A percentile compares a stretch with the other conserved stretches of the same genome.
These are phyloP conservation scores for Pogonocherus hispidulus DNA, from an alignment of 2,888 invertebrate species.

Conservation along the genomic window DNA sequence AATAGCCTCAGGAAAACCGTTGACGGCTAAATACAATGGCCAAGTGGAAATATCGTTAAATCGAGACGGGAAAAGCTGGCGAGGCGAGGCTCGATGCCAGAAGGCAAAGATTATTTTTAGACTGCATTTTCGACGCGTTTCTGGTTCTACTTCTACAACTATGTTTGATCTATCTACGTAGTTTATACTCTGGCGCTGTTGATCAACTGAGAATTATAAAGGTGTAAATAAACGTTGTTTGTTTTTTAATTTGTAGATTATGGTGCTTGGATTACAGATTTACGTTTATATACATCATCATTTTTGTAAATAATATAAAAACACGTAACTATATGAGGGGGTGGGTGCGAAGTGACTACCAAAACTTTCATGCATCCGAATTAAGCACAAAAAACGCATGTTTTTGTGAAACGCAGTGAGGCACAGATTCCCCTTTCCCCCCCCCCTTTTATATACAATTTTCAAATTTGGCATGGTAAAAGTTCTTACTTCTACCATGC, in stretches of 20 bases:
- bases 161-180: neutral
- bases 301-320: too few species aligned
- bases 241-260: neutral
- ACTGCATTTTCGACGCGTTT: conserved; percentile 18
- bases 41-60: neutral
- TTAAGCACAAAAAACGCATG: too few species aligned
- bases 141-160: conserved; percentile 17
- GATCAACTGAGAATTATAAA: neutral
- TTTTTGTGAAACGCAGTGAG: too few species aligned
- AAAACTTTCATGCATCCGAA: too few species aligned
- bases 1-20: neutral
- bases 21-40: neutral
- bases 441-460: too few species aligned
- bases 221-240: conserved; percentile 8
- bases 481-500: too few species aligned
- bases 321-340: too few species aligned
- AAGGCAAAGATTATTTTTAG: conserved; percentile 24
- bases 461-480: too few species aligned
- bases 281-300: neutral
- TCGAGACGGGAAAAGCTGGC: conserved; percentile 21
- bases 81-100: conserved; percentile 12
- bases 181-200: conserved; percentile 5
- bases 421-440: too few species aligned
- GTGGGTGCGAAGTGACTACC: too few species aligned
- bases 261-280: neutral